These are phyloP conservation scores for Scaptomyza tumidula DNA, from an alignment of 2,888 invertebrate species.

Conservation along the genomic window DNA sequence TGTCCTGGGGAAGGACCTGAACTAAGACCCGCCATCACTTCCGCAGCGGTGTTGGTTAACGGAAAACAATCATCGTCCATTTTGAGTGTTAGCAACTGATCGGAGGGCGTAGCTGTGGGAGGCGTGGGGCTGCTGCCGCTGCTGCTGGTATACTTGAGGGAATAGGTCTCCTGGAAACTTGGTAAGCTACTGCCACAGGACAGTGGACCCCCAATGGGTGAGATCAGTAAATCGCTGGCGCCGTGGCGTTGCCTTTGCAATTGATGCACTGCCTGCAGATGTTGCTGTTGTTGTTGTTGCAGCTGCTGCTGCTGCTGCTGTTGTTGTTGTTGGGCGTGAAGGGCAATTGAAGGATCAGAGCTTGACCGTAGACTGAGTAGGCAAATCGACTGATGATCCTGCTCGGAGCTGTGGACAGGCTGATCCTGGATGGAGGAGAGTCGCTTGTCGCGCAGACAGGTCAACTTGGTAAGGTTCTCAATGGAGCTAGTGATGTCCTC, in stretches of 20 bases:
- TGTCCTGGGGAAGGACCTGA: conserved; percentile 61
- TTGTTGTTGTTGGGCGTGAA: conserved; percentile 81
- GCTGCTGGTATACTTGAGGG: conserved; percentile 88
- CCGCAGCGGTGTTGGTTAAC: conserved; percentile 84
- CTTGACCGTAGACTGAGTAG: conserved; percentile 83
- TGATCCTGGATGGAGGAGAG: conserved; percentile 83
- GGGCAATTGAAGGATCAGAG: conserved; percentile 84
- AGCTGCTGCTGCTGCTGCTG: conserved; percentile 68
- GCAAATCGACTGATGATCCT: conserved; percentile 78
- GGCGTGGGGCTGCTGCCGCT: conserved; percentile 63
- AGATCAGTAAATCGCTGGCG: conserved; percentile 66
- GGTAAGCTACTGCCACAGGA: conserved; percentile 88
- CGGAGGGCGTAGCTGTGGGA: conserved; percentile 63
- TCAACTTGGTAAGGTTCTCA: conserved; percentile 82
- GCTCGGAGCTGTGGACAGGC: conserved; percentile 54
- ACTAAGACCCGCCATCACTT: conserved; percentile 61
- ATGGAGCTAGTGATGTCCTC: conserved; percentile 79
- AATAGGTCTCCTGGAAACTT: conserved; percentile 95
- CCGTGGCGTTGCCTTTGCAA: conserved; percentile 44
- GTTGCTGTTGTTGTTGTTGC: conserved; percentile 70
- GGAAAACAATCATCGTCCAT: conserved; percentile 95
- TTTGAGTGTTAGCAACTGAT: conserved; percentile 87
- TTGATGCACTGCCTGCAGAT: conserved; percentile 55
- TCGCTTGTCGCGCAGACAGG: conserved; percentile 81
- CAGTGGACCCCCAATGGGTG: conserved; percentile 76